These are phyloP conservation scores for Temnothorax unifasciatus DNA, from an alignment of 2,888 invertebrate species.

Conservation along the genomic window DNA sequence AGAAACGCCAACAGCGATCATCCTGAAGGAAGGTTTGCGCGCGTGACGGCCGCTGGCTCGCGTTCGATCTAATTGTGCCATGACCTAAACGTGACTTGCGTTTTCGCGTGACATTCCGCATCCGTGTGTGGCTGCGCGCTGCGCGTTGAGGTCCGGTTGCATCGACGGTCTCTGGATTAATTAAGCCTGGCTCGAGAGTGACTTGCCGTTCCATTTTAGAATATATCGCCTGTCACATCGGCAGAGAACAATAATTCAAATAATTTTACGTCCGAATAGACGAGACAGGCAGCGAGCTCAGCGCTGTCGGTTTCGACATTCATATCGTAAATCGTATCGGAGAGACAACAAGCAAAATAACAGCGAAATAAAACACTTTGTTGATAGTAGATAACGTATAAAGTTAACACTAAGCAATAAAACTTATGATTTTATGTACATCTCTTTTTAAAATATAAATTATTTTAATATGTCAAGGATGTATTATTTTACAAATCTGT, in stretches of 20 bases:
- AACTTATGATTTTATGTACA: not conserved
- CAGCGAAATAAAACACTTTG: not conserved
- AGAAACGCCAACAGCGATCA: slow-evolving; percentile 28
- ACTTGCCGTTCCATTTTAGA: slow-evolving; percentile 35
- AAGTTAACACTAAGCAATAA: not conserved
- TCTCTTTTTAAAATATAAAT: slow-evolving; percentile 5
- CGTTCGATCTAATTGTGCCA: slow-evolving; percentile 57
- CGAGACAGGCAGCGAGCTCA: not conserved
- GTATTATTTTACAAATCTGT: not conserved
- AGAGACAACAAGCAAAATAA: not conserved
- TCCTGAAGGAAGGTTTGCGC: slow-evolving; percentile 50
- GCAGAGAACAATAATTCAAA: slow-evolving; percentile 1
- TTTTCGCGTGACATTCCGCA: slow-evolving; percentile 56
- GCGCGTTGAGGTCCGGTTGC: slow-evolving; percentile 37
- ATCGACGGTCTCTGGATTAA: slow-evolving; percentile 47
- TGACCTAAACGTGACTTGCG: slow-evolving; percentile 58
- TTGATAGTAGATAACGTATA: not conserved
- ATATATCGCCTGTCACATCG: not conserved
- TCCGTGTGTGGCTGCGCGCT: slow-evolving; percentile 43
- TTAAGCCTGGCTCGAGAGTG: slow-evolving; percentile 32
- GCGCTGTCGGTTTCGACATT: not conserved
- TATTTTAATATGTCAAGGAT: not conserved
- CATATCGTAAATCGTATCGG: not conserved
- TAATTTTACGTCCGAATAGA: not conserved
- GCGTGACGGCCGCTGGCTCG: slow-evolving; percentile 41